These are phyloP conservation scores for Drosophila auraria DNA, from an alignment of 1,140 invertebrate species.

Conservation along the genomic window DNA sequence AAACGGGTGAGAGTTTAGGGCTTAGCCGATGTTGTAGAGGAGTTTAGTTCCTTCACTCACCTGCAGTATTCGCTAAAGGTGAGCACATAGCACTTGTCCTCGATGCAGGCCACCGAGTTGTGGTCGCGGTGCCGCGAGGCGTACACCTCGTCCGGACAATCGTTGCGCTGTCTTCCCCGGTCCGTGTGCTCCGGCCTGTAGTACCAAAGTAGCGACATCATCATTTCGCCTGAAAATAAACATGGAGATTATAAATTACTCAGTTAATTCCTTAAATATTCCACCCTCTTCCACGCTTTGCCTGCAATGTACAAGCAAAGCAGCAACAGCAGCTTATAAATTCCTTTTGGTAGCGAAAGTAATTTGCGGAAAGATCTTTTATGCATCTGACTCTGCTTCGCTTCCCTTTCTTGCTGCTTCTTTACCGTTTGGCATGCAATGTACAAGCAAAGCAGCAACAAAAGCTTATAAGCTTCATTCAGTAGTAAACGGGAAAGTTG, in stretches of 20 bases:
- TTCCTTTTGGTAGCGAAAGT: too few species aligned
- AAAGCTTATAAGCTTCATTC: too few species aligned
- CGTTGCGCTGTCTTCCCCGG: constrained; percentile 90
- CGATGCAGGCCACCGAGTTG: constrained; percentile 98
- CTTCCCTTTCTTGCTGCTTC: too few species aligned
- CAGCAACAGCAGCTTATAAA: neutral
- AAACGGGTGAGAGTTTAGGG: neutral
- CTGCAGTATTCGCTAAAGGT: constrained; percentile 99
- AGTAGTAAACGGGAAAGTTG: too few species aligned
- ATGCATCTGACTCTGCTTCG: too few species aligned
- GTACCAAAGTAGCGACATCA: constrained; percentile 98
- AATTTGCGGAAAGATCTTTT: too few species aligned
- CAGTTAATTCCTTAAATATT: neutral
- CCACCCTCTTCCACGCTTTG: neutral
- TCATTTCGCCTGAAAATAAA: constrained; percentile 94
- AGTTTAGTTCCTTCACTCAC: constrained; percentile 85
- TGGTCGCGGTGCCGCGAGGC: constrained; percentile 97
- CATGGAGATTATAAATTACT: neutral
- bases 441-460: too few species aligned
- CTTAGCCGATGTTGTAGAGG: neutral
- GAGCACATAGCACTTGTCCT: constrained; percentile 98
- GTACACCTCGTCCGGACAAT: constrained; percentile 96
- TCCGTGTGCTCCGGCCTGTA: constrained; percentile 99
- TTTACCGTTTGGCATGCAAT: too few species aligned
- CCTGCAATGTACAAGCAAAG: neutral